Evolutionary conservation across 2,113 vertebrate genomes (phyloP).

Genomic region (Macrotis lagotis): DNA sequence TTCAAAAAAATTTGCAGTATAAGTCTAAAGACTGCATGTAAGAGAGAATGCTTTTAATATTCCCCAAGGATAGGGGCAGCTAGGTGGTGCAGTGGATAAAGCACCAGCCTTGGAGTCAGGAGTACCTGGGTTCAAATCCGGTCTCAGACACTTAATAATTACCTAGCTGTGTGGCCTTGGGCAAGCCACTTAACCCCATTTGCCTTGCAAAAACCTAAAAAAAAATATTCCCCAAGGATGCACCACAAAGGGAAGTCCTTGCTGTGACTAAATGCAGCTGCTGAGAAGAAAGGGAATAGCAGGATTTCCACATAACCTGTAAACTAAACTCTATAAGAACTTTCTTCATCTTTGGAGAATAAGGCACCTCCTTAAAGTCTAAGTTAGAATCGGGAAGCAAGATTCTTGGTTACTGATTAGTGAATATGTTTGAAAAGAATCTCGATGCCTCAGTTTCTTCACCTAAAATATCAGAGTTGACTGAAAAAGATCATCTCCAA

Average conservation of each 20-base stretch:
- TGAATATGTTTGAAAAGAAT: conserved; percentile 57
- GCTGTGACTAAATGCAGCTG: neutral
- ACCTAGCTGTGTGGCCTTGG: too few relatives aligned
- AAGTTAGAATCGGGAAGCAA: conserved; percentile 8
- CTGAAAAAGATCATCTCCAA: conserved; percentile 30
- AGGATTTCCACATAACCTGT: conserved; percentile 14
- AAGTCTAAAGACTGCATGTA: neutral
- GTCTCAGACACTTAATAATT: too few relatives aligned
- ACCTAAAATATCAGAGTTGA: conserved; percentile 55
- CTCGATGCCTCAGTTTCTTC: neutral
- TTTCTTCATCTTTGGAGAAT: neutral
- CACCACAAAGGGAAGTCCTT: neutral
- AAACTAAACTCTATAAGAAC: neutral
- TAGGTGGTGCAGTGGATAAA: too few relatives aligned
- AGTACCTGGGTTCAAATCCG: too few relatives aligned
- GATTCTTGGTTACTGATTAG: conserved; percentile 33
- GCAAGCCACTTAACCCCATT: too few relatives aligned
- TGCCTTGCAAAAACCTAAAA: too few relatives aligned
- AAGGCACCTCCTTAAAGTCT: conserved; percentile 14
- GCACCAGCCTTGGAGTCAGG: too few relatives aligned
- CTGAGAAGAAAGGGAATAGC: conserved; percentile 13
- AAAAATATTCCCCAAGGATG: neutral
- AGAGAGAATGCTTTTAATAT: neutral
- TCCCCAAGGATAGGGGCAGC: neutral
- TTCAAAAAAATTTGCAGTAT: conserved; percentile 16